Base-by-base conservation (phyloP, 2,888 invertebrate species). In the Aelia acuminata region DNA sequence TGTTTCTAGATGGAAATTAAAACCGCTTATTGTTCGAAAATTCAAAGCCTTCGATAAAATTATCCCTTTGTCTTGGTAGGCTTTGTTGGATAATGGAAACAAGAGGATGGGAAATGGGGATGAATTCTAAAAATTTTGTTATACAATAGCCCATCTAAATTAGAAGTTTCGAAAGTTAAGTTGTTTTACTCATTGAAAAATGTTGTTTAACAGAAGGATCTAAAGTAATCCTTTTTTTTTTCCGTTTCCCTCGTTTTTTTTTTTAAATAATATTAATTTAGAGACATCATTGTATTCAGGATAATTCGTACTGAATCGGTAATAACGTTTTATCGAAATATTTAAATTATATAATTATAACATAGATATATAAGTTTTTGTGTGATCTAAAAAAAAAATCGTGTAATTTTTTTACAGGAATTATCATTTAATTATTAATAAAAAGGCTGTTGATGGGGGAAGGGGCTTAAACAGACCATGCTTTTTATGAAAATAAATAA, bases 41-140 rank as follows among this genome's bases (percentile, higher is more conserved):
- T 80, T 80, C 80, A 43, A 80, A 43, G 43, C 43, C 80, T 80
- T 80, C 80, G 80, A 80, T 80, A 43, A 43, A 80, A 80, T 80
- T 80, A 43, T 80, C 43, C n/a, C 80, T 80, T 43, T 43, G 80
- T 80, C 39, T 80, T 43, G 39, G 39, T 39, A 10, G 43, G 80
- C 43, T 80, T 80, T 80, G 80, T 43, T 43, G 43, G 43, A 80
- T 80, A 80, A 43, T 43, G 80, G 43, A 43, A 80, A 63, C 63
- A 63, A 31, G 63, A 31, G 31, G 63, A 31, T 63, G 3, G 63
- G 31, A 13, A 57, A 57, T 26, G 13, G 63, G 57, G 63, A 5
- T 18, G 15, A 63, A 35, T 31, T 35, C 31, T 31, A 15, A 31
- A 63, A 31, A 5, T 31, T 3, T 63, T 63, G 63, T 63, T 63